Percentiles rank a stretch among this genome's conserved stretches.
Evolutionary conservation across 1,140 invertebrate genomes (phyloP).

Genomic region (Zaprionus inermis): DNA sequence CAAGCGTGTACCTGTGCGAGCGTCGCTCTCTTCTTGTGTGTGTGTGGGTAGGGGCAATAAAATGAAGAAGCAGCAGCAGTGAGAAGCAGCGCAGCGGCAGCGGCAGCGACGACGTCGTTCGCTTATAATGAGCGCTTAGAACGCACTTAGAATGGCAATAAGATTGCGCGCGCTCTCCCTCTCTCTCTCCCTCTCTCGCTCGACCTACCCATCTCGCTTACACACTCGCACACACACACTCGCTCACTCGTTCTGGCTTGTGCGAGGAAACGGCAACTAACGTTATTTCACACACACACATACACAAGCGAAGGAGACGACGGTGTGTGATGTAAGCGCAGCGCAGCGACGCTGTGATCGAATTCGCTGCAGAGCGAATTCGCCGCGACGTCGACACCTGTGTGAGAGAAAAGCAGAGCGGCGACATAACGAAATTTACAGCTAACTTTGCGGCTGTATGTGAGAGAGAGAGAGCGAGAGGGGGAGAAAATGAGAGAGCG

Average conservation of each 20-base stretch:
- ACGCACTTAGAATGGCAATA: slow-evolving; percentile 81
- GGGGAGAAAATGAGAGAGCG: slow-evolving; percentile 18
- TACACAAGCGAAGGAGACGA: not conserved
- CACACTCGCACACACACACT: no score
- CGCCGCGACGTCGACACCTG: slow-evolving; percentile 60
- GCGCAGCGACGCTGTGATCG: slow-evolving; percentile 7
- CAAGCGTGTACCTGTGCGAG: slow-evolving; percentile 9
- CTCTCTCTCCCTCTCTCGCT: slow-evolving; percentile 10
- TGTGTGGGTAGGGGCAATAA: slow-evolving; percentile 35
- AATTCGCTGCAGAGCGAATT: slow-evolving; percentile 54
- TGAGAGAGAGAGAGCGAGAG: slow-evolving; percentile 38
- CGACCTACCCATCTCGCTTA: no score
- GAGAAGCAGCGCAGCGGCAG: slow-evolving; percentile 14
- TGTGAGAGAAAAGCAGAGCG: slow-evolving; percentile 24
- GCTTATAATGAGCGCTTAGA: slow-evolving; percentile 67
- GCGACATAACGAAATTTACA: slow-evolving; percentile 82
- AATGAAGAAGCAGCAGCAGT: slow-evolving; percentile 47
- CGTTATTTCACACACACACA: slow-evolving; percentile 75
- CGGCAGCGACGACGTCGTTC: slow-evolving; percentile 19
- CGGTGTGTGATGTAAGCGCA: slow-evolving; percentile 76
- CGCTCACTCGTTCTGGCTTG: not conserved
- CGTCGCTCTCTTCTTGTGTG: slow-evolving; percentile 11
- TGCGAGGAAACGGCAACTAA: slow-evolving; percentile 73
- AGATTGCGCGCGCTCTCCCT: slow-evolving; percentile 51
- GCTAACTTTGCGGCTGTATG: slow-evolving; percentile 77